A percentile compares a stretch with the other conserved stretches of the same genome.
These are phyloP conservation scores for Amblyraja radiata DNA, from an alignment of 2,797 vertebrate genomes.

Conservation along the genomic window DNA sequence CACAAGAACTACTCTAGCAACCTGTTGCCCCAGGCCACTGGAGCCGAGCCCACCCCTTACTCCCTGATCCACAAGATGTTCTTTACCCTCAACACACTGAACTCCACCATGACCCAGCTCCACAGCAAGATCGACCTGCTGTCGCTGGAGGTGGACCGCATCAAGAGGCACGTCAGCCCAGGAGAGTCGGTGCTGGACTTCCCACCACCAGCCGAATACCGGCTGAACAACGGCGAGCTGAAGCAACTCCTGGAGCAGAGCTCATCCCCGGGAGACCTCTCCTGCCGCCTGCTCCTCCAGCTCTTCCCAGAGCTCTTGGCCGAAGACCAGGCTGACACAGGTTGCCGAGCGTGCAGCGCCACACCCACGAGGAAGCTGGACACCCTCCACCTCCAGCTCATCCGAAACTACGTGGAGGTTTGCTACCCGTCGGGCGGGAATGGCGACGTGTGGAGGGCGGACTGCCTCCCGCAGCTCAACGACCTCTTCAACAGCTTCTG, in stretches of 20 bases:
- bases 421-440: slow-evolving; percentile 86
- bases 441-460: slow-evolving; percentile 81
- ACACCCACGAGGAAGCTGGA: slow-evolving; percentile 80
- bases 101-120: slow-evolving; percentile 93
- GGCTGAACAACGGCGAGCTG: slow-evolving; percentile 78
- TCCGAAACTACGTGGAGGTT: slow-evolving; percentile 92
- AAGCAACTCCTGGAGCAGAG: slow-evolving; percentile 90
- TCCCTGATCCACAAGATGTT: slow-evolving; percentile 98
- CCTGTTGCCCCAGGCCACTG: slow-evolving; percentile 48
- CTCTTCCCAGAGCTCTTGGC: slow-evolving; percentile 93
- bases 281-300: slow-evolving; percentile 88
- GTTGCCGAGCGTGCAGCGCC: slow-evolving; percentile 69
- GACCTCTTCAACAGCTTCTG: slow-evolving; percentile 96
- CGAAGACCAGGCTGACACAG: slow-evolving; percentile 66
- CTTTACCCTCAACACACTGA: slow-evolving; percentile 91
- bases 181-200: too few species aligned
- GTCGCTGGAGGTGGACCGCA: slow-evolving; percentile 87
- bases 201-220: slow-evolving; percentile 90
- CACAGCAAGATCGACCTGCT: slow-evolving; percentile 96
- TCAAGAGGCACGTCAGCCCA: slow-evolving; percentile 68
- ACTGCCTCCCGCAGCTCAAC: slow-evolving; percentile 90
- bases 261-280: slow-evolving; percentile 77
- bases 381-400: slow-evolving; percentile 89
- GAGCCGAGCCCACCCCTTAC: slow-evolving; percentile 75
- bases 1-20: slow-evolving; percentile 59